Conservation (phyloP, 2,797 vertebrate genomes). For the Channa striata region DNA sequence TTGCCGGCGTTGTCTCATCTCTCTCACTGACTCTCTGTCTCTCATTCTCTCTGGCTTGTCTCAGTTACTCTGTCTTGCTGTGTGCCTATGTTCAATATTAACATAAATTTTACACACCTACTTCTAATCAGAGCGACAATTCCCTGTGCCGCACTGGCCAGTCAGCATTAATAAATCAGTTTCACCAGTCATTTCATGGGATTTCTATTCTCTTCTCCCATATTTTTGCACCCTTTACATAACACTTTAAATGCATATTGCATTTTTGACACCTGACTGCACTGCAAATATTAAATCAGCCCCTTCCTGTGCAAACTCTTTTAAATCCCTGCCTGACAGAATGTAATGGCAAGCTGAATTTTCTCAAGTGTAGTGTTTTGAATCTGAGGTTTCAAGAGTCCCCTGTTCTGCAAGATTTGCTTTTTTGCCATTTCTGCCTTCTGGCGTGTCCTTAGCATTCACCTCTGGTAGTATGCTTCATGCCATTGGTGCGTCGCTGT, state of each 20-base stretch:
- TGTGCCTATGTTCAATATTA: not conserved
- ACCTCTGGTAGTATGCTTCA: not conserved
- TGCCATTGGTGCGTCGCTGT: not conserved
- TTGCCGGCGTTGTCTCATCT: not conserved
- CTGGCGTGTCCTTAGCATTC: not conserved
- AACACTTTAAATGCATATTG: not conserved
- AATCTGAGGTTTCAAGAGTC: too few relatives aligned
- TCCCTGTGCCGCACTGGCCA: not conserved
- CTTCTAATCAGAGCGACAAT: not conserved
- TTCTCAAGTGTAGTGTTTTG: not conserved
- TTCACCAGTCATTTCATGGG: not conserved
- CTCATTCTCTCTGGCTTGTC: not conserved
- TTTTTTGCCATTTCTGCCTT: not conserved
- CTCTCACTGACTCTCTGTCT: not conserved
- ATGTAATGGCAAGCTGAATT: not conserved
- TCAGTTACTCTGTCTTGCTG: not conserved
- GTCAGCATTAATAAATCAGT: not conserved
- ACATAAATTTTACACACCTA: not conserved
- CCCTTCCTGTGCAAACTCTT: not conserved
- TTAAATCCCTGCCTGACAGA: not conserved
- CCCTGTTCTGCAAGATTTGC: not conserved
- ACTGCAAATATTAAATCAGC: constrained; percentile 1
- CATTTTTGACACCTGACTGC: not conserved
- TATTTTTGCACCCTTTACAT: not conserved
- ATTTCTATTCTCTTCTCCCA: not conserved